A percentile compares a stretch with the other conserved stretches of the same genome.
Evolutionary conservation across 2,113 vertebrate genomes (phyloP).

Genomic region (Calypte anna): DNA sequence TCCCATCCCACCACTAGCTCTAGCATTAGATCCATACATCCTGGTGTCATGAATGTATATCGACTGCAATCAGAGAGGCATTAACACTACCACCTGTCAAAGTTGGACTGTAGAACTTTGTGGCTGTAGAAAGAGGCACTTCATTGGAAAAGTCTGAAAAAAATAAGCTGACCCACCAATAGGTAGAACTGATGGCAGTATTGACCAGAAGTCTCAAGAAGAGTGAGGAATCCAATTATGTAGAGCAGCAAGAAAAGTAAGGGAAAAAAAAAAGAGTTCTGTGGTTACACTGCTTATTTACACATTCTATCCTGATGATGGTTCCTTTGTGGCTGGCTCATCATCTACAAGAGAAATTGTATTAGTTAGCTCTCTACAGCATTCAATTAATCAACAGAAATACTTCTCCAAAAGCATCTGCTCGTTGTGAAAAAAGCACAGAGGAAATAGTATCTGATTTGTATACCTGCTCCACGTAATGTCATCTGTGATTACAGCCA

Average conservation of each 20-base stretch:
- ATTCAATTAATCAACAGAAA: neutral
- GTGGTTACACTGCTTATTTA: neutral
- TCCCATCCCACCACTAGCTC: neutral
- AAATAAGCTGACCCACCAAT: neutral
- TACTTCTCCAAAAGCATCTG: neutral
- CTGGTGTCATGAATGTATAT: fast-evolving
- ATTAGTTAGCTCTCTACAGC: neutral
- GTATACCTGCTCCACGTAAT: neutral
- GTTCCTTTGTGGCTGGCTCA: neutral
- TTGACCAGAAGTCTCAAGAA: fast-evolving
- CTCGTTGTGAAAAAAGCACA: neutral
- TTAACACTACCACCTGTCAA: neutral
- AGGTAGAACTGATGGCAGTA: fast-evolving
- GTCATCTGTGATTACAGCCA: neutral
- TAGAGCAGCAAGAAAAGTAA: neutral
- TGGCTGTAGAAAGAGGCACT: neutral
- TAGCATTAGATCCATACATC: neutral
- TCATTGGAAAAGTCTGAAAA: too few species aligned
- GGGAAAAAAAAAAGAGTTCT: too few species aligned
- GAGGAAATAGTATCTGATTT: neutral
- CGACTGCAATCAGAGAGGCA: neutral
- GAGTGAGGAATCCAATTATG: neutral
- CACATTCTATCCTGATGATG: neutral
- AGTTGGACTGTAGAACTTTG: neutral
- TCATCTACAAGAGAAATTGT: slow-evolving; percentile 29